phyloP scores from a whole-genome alignment of 1,140 invertebrate genomes.

The Orius insidiosus region DNA sequence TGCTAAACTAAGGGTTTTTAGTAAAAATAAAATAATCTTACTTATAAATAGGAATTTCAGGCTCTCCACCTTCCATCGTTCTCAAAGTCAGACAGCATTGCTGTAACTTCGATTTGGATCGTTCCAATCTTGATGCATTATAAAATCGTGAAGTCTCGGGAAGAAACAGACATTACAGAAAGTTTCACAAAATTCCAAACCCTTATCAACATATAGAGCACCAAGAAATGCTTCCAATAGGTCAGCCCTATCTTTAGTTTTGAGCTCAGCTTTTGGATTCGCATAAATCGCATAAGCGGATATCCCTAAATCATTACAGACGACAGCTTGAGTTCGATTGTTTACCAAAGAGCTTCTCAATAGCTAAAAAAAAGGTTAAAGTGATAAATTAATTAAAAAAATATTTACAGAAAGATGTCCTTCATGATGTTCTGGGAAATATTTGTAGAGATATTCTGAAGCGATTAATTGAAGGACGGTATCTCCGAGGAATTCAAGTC shows the following conservation, averaged over 20 bases:
- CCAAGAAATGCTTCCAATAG: constrained; percentile 91
- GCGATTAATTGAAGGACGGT: constrained; percentile 93
- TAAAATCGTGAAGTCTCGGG: constrained; percentile 78
- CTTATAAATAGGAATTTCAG: constrained; percentile 95
- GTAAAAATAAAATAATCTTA: too few species aligned
- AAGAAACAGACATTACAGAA: constrained; percentile 93
- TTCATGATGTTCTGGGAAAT: constrained; percentile 97
- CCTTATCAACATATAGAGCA: constrained; percentile 91
- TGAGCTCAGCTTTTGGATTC: constrained; percentile 78
- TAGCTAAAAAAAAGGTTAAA: constrained; percentile 38
- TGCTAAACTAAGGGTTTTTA: too few species aligned
- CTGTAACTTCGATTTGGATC: constrained; percentile 97
- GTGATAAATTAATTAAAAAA: too few species aligned
- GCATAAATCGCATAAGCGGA: constrained; percentile 77
- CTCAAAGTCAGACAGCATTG: constrained; percentile 95
- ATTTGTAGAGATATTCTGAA: constrained; percentile 92
- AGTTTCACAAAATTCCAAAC: constrained; percentile 68
- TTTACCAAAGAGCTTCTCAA: constrained; percentile 87
- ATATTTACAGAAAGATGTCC: constrained; percentile 92
- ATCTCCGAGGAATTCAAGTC: constrained; percentile 94
- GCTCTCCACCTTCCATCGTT: constrained; percentile 85
- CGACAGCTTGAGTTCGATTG: constrained; percentile 90
- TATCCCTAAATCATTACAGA: constrained; percentile 96
- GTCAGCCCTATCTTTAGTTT: constrained; percentile 92
- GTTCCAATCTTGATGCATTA: constrained; percentile 98